Evolutionary conservation across 2,888 invertebrate genomes (phyloP), one percentile per base, ranked within the genome.

Genomic region (Leucania comma): DNA sequence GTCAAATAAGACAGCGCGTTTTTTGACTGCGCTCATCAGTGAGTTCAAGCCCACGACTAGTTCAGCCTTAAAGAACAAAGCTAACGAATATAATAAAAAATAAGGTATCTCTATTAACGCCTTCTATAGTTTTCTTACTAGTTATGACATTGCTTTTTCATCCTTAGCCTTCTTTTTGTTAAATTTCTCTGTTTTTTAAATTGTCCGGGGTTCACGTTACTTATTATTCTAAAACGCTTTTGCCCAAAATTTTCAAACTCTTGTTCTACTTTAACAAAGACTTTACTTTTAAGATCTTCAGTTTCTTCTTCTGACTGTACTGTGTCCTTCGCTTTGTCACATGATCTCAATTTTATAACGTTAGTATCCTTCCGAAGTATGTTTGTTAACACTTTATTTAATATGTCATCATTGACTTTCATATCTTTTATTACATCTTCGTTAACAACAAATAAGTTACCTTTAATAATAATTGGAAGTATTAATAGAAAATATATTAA

Each of bases 401-500:
- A 24, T 12, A 65, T 20, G 0, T 56, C 32, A 48, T 69, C 63
- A 20, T 51, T 29, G 0, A 56, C 3, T 58, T 72, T 62, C 1
- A 58, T 58, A 59, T 61, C 50, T 57, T 50, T 75, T 24, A 46
- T 17, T 14, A n/a, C 24, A 22, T 56, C 14, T 24, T 66, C 53
- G 29, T 72, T 57, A 1, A 66, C 38, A 10, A 50, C 46, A n/a
- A 66, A 51, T 24, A 63, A 22, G 8, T 68, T 57, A 2, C 46
- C 32, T 22, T 53, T 35, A 22, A 61, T 42, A 3, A 24, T 12
- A 29, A 63, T 12, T 38, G 61, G 67, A 0, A 75, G 35, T 9
- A 78, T 22, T 46, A 79, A 24, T 8, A 78, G 6, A 4, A 79
- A 63, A 60, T 61, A 46, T 17, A 67, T 22, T 14, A 62, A 58